Conservation (phyloP, 2,888 invertebrate genomes). For the Ochropleura plecta region DNA sequence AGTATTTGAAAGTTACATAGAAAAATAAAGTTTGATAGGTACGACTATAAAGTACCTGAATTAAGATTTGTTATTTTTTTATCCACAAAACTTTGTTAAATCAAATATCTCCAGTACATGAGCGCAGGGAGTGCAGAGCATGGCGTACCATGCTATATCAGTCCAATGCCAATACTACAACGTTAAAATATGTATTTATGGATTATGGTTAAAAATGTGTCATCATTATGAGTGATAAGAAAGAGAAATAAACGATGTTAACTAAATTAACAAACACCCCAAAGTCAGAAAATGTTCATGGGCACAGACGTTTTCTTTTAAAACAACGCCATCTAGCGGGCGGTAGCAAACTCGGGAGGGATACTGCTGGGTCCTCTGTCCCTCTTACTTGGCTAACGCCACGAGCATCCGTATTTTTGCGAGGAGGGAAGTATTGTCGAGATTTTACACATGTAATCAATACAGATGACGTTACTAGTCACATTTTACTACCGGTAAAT, state of each 20-base stretch:
- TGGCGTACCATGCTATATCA: background rate
- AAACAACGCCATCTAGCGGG: conserved; percentile 76
- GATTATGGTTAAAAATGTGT: background rate
- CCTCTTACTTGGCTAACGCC: conserved; percentile 4
- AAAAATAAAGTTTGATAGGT: no score
- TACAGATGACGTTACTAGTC: conserved; percentile 71
- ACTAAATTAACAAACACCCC: background rate
- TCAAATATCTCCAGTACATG: background rate
- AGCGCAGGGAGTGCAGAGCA: no score
- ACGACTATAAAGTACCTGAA: background rate
- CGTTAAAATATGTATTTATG: background rate
- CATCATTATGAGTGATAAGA: background rate
- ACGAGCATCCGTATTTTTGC: conserved; percentile 11
- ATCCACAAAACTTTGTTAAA: background rate
- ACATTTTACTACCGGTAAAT: background rate
- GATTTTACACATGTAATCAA: background rate
- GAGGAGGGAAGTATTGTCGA: background rate
- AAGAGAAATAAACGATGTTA: background rate
- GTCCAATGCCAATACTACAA: background rate
- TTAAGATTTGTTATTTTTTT: background rate
- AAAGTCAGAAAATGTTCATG: no score
- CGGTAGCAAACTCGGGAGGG: conserved; percentile 69
- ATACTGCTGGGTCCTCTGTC: conserved; percentile 55
- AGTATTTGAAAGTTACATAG: no score
- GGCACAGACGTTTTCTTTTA: background rate